Evolutionary conservation across 2,113 vertebrate genomes (phyloP).

Genomic region (Sarotherodon lohbergeri): DNA sequence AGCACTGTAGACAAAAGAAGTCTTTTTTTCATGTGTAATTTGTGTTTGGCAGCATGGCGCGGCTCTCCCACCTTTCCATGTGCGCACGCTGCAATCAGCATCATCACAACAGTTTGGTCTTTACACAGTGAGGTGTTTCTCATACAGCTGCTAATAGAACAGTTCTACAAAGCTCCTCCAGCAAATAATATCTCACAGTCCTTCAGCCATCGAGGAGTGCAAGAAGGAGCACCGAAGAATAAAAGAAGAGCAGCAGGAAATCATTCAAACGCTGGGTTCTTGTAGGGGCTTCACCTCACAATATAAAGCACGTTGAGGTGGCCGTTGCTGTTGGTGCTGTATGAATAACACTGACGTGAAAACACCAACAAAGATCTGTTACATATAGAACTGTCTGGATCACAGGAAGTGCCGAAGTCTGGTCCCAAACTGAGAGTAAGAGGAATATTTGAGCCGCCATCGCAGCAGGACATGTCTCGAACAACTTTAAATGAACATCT

Average conservation of each 20-base stretch:
- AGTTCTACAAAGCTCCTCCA: background rate
- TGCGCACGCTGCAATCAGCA: background rate
- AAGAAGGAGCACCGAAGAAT: background rate
- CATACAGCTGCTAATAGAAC: background rate
- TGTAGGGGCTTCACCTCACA: background rate
- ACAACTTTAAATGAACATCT: background rate
- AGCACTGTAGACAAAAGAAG: background rate
- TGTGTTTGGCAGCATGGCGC: rapidly evolving
- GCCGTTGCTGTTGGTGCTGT: background rate
- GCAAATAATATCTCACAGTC: background rate
- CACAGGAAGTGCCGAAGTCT: background rate
- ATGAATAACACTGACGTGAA: background rate
- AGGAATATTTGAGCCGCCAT: background rate
- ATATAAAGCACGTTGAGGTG: background rate
- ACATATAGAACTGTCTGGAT: background rate
- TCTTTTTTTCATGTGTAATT: background rate
- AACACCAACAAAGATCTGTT: background rate
- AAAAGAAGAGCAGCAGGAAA: background rate
- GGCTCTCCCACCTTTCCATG: background rate
- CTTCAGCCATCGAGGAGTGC: background rate
- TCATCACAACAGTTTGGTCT: background rate
- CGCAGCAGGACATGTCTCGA: background rate
- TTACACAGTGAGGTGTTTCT: background rate
- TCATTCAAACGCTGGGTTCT: background rate
- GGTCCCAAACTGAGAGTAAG: background rate